Conservation (phyloP, 2,113 vertebrate genomes). For the Corydoras sp. region DNA sequence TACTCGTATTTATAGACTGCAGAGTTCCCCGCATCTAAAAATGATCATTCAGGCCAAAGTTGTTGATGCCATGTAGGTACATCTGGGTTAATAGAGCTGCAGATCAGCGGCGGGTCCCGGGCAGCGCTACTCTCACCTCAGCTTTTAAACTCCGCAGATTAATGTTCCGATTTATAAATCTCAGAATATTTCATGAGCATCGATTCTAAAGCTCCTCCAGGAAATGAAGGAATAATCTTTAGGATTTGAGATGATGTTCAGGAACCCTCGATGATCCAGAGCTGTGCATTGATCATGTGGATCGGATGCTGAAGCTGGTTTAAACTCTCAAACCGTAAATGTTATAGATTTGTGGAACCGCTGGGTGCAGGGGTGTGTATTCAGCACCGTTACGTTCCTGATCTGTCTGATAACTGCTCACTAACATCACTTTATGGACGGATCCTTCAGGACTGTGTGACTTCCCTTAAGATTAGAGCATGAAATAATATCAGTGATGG, state of each 20-base stretch:
- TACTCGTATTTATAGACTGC: conserved; percentile 7
- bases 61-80: background rate
- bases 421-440: no score
- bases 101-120: background rate
- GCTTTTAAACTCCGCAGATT: background rate
- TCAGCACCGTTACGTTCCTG: no score
- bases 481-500: background rate
- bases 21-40: background rate
- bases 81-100: background rate
- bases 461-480: no score
- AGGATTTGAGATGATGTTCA: no score
- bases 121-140: background rate
- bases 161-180: background rate
- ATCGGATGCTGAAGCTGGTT: background rate
- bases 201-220: no score
- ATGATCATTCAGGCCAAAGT: background rate
- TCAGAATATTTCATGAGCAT: no score
- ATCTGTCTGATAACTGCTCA: no score
- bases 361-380: background rate
- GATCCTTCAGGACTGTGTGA: no score
- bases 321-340: background rate
- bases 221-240: no score
- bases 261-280: no score
- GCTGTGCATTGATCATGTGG: background rate
- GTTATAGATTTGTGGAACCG: background rate